These are phyloP conservation scores for Philopotamus ludificatus DNA, from an alignment of 1,140 invertebrate species.

Conservation along the genomic window DNA sequence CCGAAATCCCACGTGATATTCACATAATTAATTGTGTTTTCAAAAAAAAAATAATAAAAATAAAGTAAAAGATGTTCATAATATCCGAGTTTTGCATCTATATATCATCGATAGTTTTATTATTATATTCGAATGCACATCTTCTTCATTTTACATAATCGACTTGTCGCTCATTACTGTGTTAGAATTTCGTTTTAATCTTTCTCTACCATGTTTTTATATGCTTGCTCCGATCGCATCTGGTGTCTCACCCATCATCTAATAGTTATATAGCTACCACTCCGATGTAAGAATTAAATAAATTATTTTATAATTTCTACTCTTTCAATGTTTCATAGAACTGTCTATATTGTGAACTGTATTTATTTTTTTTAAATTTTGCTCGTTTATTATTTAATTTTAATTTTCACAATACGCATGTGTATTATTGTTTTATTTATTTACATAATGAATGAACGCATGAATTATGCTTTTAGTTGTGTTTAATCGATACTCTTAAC, in stretches of 20 bases:
- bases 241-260: conserved; percentile 36
- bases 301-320: conserved; percentile 12
- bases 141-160: background rate
- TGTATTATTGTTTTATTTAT: too few relatives aligned
- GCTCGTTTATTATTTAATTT: too few relatives aligned
- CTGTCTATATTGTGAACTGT: too few relatives aligned
- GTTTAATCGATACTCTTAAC: too few relatives aligned
- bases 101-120: too few relatives aligned
- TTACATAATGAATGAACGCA: too few relatives aligned
- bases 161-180: background rate
- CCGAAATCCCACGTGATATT: background rate
- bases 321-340: conserved; percentile 14
- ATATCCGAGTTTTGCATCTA: too few relatives aligned
- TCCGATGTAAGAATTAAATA: conserved; percentile 61
- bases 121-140: background rate
- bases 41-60: background rate
- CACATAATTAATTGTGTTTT: background rate
- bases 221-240: conserved; percentile 38
- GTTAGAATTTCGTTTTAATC: background rate
- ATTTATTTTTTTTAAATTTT: too few relatives aligned
- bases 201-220: conserved; percentile 1
- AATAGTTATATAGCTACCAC: conserved; percentile 58
- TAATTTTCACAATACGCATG: too few relatives aligned
- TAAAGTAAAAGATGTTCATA: too few relatives aligned
- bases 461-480: too few relatives aligned